phyloP scores from a whole-genome alignment of 1,140 invertebrate species.

The Bilobella aurantiaca region DNA sequence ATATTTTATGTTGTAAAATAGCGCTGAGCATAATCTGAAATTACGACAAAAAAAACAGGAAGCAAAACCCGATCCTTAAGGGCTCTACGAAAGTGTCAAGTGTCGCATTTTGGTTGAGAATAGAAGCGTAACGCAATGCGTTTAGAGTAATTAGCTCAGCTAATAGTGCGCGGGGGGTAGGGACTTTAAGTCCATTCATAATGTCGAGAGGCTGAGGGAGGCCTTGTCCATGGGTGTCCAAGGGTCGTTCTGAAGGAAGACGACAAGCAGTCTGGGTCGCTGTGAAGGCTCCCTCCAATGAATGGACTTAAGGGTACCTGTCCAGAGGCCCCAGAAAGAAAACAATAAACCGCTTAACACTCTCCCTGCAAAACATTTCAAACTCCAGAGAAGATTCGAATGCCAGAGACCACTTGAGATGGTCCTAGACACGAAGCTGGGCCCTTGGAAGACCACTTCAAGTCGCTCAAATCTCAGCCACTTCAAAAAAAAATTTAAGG shows the following conservation, averaged over 20 bases:
- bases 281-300: not conserved
- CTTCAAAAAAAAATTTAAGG: no score
- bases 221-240: not conserved
- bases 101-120: not conserved
- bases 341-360: slow-evolving; percentile 3
- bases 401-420: not conserved
- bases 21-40: no score
- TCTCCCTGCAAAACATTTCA: not conserved
- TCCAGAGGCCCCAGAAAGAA: not conserved
- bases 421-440: no score
- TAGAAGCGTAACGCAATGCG: not conserved
- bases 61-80: no score
- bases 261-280: not conserved
- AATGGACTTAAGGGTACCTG: slow-evolving; percentile 2
- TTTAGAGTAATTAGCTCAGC: not conserved
- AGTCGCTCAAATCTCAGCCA: no score
- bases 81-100: no score
- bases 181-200: not conserved
- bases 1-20: no score
- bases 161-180: not conserved
- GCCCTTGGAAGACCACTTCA: no score
- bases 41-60: no score
- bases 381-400: not conserved
- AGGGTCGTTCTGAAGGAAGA: not conserved
- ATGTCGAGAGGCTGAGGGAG: not conserved